phyloP scores from a whole-genome alignment of 1,140 invertebrate genomes.

The Cheumatopsyche charites region DNA sequence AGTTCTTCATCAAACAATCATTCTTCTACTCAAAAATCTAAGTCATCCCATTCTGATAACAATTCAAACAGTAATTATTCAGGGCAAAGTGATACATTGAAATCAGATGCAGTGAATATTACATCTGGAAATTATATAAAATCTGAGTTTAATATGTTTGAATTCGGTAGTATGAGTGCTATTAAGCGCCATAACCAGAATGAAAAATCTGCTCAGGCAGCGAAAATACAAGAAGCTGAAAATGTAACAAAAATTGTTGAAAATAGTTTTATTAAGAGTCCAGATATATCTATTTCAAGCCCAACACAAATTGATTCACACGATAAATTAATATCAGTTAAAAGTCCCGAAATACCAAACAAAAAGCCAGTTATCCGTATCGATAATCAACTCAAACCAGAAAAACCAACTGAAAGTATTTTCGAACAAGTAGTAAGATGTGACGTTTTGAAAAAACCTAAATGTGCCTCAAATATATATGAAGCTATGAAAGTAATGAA shows the following conservation, averaged over 20 bases:
- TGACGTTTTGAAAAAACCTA: slow-evolving; percentile 63
- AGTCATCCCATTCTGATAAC: slow-evolving; percentile 54
- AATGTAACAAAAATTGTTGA: background rate
- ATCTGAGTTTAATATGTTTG: slow-evolving; percentile 47
- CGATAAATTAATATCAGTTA: background rate
- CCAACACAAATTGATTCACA: background rate
- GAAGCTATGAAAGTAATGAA: slow-evolving; percentile 68
- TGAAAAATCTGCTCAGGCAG: slow-evolving; percentile 12
- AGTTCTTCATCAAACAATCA: slow-evolving; percentile 31
- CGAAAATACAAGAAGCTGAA: too few species aligned
- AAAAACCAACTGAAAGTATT: slow-evolving; percentile 45
- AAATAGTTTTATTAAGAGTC: background rate
- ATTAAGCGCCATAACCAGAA: slow-evolving; percentile 19
- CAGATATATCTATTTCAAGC: background rate
- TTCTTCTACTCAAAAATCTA: slow-evolving; percentile 33
- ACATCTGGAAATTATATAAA: slow-evolving; percentile 43
- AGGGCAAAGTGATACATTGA: slow-evolving; percentile 54
- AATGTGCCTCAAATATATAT: slow-evolving; percentile 65
- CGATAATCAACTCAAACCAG: slow-evolving; percentile 42
- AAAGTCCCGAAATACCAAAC: slow-evolving; percentile 21
- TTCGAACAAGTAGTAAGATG: slow-evolving; percentile 54
- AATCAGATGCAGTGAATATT: slow-evolving; percentile 41
- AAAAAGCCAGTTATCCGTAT: slow-evolving; percentile 44
- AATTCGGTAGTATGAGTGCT: slow-evolving; percentile 35
- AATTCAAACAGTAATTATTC: slow-evolving; percentile 58